phyloP scores from a whole-genome alignment of 1,140 invertebrate genomes.

The Episyrphus balteatus region DNA sequence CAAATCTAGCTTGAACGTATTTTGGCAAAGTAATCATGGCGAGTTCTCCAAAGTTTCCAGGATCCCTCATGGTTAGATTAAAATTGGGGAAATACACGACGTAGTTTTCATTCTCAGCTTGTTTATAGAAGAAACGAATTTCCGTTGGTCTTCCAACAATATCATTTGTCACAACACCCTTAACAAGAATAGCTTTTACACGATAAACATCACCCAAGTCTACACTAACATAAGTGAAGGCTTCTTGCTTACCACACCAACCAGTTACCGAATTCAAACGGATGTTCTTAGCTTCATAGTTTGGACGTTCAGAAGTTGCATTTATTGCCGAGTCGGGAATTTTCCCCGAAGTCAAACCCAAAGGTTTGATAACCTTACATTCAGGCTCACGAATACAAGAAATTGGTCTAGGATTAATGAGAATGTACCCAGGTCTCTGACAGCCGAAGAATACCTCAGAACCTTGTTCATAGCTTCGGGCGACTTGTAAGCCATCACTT shows the following conservation, averaged over 20 bases:
- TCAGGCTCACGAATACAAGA: conserved; percentile 85
- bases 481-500: conserved; percentile 77
- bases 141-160: conserved; percentile 89
- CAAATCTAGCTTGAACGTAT: conserved; percentile 84
- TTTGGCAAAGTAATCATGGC: conserved; percentile 92
- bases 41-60: conserved; percentile 86
- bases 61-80: conserved; percentile 83
- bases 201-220: conserved; percentile 83
- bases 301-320: conserved; percentile 83
- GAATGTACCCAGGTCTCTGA: conserved; percentile 80
- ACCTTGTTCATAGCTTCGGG: conserved; percentile 86
- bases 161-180: conserved; percentile 89
- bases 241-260: conserved; percentile 90
- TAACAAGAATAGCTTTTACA: conserved; percentile 84
- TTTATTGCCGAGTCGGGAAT: conserved; percentile 95
- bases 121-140: conserved; percentile 94
- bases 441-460: conserved; percentile 86
- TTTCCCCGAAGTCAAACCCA: conserved; percentile 80
- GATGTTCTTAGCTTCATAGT: conserved; percentile 83
- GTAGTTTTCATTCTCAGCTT: conserved; percentile 84
- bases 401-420: conserved; percentile 82
- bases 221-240: conserved; percentile 90
- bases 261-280: conserved; percentile 88
- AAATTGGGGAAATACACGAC: conserved; percentile 95
- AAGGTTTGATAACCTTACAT: conserved; percentile 83